Base-by-base conservation (phyloP, 2,888 invertebrate genomes). In the Eupithecia insigniata region DNA sequence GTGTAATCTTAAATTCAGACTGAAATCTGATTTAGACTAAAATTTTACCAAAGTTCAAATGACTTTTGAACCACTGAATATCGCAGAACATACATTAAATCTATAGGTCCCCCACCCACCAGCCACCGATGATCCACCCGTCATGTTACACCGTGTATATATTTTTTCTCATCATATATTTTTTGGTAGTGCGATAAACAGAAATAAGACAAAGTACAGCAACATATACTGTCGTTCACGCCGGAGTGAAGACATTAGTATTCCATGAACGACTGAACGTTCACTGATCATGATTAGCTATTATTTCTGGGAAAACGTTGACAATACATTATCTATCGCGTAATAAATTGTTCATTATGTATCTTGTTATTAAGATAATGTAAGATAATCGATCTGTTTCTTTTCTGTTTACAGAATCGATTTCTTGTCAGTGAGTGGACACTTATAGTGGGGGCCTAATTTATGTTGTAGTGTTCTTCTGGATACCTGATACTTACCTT, bases 251-350 rank as follows among this genome's bases (percentile, higher is more conserved):
- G 12, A 26, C 26, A 55, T 55, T 70, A 67, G 76, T 77, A 75
- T 66, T 46, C 71, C 73, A 75, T 79, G 76, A 72, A 71, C 69
- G 76, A 60, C 18, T 28, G 16, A 28, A 28, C 30, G 18, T 60
- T 62, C 34, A 39, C 64, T 72, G 73, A 64, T 75, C 70, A 58
- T 18, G 34, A 71, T 76, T 70, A 26, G 10, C 22, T 55, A 26
- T 72, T 55, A 64, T 74, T 81, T 80, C 80, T 77, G 73, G 79
- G 76, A 81, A 80, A 70, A 70, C 72, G 64, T 28, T 69, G 16
- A 28, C 67, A 10, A 68, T 78, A 51, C 69, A 76, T 78, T 66
- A 78, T 76, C 69, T 64, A 74, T 74, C 16, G 60, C 30, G 55
- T 14, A 14, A 55, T 55, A 55, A 60, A 16, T 7, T 60, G 60